Percentiles rank a stretch among this genome's conserved stretches.
These are phyloP conservation scores for Euproctis similis DNA, from an alignment of 2,888 invertebrate species.

Conservation along the genomic window DNA sequence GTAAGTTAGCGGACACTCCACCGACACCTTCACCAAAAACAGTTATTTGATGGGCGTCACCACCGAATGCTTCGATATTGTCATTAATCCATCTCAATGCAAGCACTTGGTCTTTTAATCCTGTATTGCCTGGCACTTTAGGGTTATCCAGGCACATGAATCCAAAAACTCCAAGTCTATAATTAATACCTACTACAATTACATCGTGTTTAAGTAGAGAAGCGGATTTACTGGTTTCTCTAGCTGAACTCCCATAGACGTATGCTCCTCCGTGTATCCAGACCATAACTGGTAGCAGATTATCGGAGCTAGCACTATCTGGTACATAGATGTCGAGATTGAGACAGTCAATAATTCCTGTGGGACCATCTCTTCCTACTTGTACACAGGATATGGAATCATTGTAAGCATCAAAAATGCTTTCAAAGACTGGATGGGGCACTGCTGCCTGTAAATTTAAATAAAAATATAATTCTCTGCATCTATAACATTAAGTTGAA, in stretches of 20 bases:
- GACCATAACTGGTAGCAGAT: background rate
- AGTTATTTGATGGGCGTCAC: constrained; percentile 32
- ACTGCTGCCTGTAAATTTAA: background rate
- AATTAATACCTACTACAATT: constrained; percentile 9
- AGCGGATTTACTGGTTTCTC: background rate
- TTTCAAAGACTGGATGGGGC: background rate
- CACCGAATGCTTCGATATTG: constrained; percentile 32
- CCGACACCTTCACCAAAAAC: constrained; percentile 37
- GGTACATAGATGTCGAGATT: background rate
- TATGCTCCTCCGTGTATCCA: background rate
- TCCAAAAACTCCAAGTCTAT: background rate
- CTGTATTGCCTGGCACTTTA: background rate
- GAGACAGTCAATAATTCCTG: background rate
- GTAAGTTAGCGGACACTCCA: constrained; percentile 25
- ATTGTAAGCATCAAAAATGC: background rate
- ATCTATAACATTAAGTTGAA: too few relatives aligned
- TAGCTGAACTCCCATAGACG: background rate
- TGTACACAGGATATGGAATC: background rate
- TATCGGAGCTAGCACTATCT: background rate
- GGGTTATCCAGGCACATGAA: background rate
- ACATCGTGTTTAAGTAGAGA: constrained; percentile 20
- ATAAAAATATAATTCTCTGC: too few relatives aligned
- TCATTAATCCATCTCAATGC: background rate
- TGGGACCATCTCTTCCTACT: background rate
- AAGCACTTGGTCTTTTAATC: background rate